Conservation (phyloP, 53 echinoderm and acorn worm genomes). For the Echinometra lucunter region DNA sequence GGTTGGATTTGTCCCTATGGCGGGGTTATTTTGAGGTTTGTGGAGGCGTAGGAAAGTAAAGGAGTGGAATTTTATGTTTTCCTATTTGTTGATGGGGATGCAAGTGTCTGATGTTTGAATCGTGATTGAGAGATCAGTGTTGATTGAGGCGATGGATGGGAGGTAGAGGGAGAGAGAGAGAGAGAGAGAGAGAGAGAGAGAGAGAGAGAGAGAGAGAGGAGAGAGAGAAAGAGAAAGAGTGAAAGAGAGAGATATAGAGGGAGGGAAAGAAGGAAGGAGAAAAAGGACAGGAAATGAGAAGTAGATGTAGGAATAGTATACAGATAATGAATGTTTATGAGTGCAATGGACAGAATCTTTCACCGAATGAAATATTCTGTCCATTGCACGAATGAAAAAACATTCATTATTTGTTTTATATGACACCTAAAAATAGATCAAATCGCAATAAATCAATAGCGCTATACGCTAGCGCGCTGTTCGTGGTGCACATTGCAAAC, state of each 20-base stretch:
- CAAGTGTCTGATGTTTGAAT: neutral
- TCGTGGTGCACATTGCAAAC: too few species aligned
- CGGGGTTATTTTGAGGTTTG: neutral
- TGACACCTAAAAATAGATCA: too few species aligned
- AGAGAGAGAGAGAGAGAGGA: neutral
- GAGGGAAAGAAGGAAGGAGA: neutral
- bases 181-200: neutral
- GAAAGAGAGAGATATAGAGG: neutral
- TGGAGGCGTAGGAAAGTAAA: neutral
- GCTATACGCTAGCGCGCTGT: too few species aligned
- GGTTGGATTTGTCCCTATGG: neutral
- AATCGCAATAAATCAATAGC: too few species aligned
- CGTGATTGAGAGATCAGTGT: neutral
- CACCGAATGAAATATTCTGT: too few species aligned
- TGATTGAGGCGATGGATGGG: neutral
- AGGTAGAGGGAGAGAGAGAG: neutral
- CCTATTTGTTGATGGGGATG: neutral
- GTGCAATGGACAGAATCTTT: too few species aligned
- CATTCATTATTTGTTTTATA: too few species aligned
- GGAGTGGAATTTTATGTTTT: neutral
- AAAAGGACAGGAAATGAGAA: too few species aligned
- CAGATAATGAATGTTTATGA: too few species aligned
- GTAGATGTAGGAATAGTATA: too few species aligned
- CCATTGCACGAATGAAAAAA: too few species aligned
- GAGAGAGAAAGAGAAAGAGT: neutral